phyloP scores from a whole-genome alignment of 2,113 vertebrate genomes.

The Rostratula benghalensis region DNA sequence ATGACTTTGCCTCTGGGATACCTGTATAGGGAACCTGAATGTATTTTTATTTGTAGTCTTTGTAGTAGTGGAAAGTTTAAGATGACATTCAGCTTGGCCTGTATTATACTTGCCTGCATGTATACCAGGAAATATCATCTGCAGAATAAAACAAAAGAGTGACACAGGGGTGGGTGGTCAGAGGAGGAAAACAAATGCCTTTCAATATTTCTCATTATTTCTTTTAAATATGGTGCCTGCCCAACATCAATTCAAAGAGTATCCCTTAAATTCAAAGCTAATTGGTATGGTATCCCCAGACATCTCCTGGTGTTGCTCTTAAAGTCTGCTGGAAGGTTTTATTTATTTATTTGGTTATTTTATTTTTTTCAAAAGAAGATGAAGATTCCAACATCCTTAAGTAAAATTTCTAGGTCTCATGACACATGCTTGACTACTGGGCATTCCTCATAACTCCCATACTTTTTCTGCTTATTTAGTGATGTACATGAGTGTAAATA shows the following conservation, averaged over 20 bases:
- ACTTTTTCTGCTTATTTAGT: background rate
- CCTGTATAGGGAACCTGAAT: background rate
- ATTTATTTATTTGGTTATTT: background rate
- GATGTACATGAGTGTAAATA: background rate
- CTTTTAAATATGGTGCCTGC: background rate
- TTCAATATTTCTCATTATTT: background rate
- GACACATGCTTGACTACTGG: background rate
- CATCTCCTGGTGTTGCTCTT: background rate
- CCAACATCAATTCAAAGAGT: background rate
- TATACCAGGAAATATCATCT: background rate
- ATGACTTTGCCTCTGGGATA: background rate
- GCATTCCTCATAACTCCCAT: background rate
- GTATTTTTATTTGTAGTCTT: background rate
- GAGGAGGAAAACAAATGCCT: background rate
- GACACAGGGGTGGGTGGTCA: background rate
- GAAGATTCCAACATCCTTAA: background rate
- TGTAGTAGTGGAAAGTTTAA: background rate
- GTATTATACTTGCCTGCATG: background rate
- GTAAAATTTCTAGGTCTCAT: background rate
- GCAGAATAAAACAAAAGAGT: background rate
- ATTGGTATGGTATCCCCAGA: background rate
- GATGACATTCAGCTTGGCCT: background rate
- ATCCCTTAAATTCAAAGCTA: background rate
- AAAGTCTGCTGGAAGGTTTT: background rate
- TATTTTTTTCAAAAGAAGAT: background rate